Conservation (phyloP, 2,797 vertebrate species). For the Aplochiton taeniatus region DNA sequence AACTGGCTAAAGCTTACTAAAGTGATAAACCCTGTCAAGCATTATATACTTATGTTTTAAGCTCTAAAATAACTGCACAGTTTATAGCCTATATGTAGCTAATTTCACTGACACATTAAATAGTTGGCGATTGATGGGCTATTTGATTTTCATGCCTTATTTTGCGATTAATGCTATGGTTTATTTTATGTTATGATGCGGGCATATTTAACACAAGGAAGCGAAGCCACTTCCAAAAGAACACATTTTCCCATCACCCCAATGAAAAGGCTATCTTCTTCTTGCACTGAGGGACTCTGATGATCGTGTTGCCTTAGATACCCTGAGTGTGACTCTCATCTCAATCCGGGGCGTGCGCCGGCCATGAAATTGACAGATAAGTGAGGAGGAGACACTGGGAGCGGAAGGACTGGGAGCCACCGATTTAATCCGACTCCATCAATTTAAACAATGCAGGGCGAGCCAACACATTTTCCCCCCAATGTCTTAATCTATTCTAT, state of each 20-base stretch:
- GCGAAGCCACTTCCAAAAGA: too few species aligned
- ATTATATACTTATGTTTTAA: not conserved
- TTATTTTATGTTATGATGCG: too few species aligned
- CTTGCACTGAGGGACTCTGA: slow-evolving; percentile 6
- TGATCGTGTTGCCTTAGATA: slow-evolving; percentile 20
- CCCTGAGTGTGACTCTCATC: slow-evolving; percentile 11
- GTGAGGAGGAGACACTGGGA: slow-evolving; percentile 26
- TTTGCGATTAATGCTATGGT: too few species aligned
- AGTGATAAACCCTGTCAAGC: slow-evolving; percentile 13
- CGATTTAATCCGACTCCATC: slow-evolving; percentile 44
- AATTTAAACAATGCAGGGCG: slow-evolving; percentile 25
- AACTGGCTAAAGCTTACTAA: slow-evolving; percentile 19
- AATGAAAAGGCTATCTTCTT: slow-evolving; percentile 16
- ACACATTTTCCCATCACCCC: too few species aligned
- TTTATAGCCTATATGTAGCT: too few species aligned
- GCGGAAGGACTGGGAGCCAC: slow-evolving; percentile 24
- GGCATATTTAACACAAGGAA: too few species aligned
- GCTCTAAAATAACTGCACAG: too few species aligned
- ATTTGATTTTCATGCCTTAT: too few species aligned
- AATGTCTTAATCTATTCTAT: slow-evolving; percentile 55
- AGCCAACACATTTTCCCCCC: slow-evolving; percentile 2
- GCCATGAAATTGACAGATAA: slow-evolving; percentile 29
- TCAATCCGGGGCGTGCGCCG: slow-evolving; percentile 28
- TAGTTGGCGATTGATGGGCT: too few species aligned
- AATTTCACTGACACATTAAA: too few species aligned